Percentiles rank a stretch among this genome's conserved stretches.
Evolutionary conservation across 2,888 invertebrate species (phyloP).

Genomic region (Drosophila vallismaia): DNA sequence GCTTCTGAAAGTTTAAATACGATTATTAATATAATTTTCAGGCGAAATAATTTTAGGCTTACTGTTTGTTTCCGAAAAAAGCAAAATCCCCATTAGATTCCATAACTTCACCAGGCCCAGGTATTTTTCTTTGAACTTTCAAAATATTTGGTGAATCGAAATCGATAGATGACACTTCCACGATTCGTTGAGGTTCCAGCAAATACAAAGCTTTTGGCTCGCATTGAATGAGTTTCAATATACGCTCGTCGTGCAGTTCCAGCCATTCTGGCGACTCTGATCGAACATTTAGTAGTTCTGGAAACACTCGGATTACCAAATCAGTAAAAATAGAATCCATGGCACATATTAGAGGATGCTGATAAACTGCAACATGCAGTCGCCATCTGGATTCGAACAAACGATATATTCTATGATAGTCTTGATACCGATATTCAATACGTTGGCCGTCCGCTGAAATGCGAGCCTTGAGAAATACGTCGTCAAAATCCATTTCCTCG

Average conservation of each 20-base stretch:
- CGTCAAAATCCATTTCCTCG: conserved; percentile 72
- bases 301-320: conserved; percentile 40
- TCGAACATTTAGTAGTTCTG: conserved; percentile 34
- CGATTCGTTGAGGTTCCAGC: conserved; percentile 36
- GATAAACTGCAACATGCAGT: conserved; percentile 85
- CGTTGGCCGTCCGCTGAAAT: conserved; percentile 71
- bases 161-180: conserved; percentile 8
- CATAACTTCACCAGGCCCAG: conserved; percentile 65
- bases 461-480: conserved; percentile 74
- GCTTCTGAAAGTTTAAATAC: conserved; percentile 36
- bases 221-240: conserved; percentile 49
- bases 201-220: conserved; percentile 53
- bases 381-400: conserved; percentile 84
- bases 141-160: conserved; percentile 2
- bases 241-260: conserved; percentile 57
- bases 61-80: conserved; percentile 74
- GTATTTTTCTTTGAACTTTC: conserved; percentile 30
- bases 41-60: conserved; percentile 12
- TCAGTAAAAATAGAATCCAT: conserved; percentile 77
- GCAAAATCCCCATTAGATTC: conserved; percentile 47
- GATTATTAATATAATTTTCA: neutral
- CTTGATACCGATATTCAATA: conserved; percentile 85
- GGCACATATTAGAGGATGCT: conserved; percentile 83
- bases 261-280: conserved; percentile 42
- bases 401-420: conserved; percentile 83